phyloP scores from a whole-genome alignment of 2,888 invertebrate species.

The Leptinotarsa rubiginosa region DNA sequence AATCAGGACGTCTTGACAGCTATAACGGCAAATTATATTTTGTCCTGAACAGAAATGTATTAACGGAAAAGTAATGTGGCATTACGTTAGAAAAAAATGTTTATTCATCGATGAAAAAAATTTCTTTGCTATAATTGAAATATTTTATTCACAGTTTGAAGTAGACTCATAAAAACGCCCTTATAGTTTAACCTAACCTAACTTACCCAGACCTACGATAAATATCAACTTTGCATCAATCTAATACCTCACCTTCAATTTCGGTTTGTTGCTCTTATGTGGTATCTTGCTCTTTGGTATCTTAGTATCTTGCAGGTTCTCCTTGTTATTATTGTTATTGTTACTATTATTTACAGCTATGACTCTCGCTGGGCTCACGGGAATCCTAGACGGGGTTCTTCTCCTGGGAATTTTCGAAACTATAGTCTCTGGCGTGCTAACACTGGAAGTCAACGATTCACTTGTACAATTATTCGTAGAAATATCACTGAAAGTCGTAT shows the following conservation, averaged over 20 bases:
- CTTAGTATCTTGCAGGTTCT: conserved; percentile 61
- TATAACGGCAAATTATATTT: too few relatives aligned
- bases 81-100: too few relatives aligned
- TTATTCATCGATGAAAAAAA: too few relatives aligned
- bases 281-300: conserved; percentile 72
- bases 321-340: conserved; percentile 52
- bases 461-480: conserved; percentile 70
- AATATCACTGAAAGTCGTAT: conserved; percentile 59
- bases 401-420: conserved; percentile 71
- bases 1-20: too few relatives aligned
- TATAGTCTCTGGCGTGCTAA: conserved; percentile 79
- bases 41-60: too few relatives aligned
- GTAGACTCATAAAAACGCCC: too few relatives aligned
- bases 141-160: too few relatives aligned
- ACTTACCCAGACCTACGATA: too few relatives aligned
- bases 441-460: conserved; percentile 75
- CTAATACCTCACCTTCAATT: conserved; percentile 58
- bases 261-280: conserved; percentile 66
- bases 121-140: too few relatives aligned
- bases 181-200: too few relatives aligned
- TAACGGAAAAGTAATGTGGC: too few relatives aligned
- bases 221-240: too few relatives aligned
- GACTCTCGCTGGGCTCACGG: conserved; percentile 60
- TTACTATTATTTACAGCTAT: conserved; percentile 48
- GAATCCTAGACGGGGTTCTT: conserved; percentile 57